Conservation (phyloP, 2,113 vertebrate species). For the Tachysurus vachellii region DNA sequence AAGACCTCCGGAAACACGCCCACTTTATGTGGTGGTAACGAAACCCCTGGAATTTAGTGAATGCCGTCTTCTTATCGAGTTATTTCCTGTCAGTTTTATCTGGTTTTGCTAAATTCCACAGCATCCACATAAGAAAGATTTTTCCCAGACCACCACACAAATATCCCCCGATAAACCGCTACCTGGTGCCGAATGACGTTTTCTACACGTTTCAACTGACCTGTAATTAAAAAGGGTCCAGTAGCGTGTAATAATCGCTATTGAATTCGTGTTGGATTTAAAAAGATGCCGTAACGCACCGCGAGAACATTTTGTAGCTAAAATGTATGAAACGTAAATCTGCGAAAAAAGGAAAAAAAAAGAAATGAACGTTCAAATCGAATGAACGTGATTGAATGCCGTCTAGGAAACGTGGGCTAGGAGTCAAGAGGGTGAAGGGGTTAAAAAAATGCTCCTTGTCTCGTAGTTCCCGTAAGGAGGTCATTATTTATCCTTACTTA, state of each 20-base stretch:
- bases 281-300: neutral
- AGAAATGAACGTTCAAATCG: no score
- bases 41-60: no score
- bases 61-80: no score
- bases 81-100: neutral
- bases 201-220: neutral
- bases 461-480: conserved; percentile 61
- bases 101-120: neutral
- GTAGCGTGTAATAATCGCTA: neutral
- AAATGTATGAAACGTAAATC: neutral
- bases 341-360: neutral
- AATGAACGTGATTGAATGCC: neutral
- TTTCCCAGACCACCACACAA: neutral
- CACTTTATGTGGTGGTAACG: no score
- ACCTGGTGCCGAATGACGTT: neutral
- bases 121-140: neutral
- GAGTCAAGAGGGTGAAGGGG: conserved; percentile 19
- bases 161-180: neutral
- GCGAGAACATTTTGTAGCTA: no score
- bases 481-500: conserved; percentile 72
- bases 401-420: neutral
- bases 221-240: neutral
- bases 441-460: conserved; percentile 41
- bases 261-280: neutral
- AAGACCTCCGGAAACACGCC: no score